Evolutionary conservation across 2,888 invertebrate species (phyloP).

Genomic region (Andrena hattorfiana): DNA sequence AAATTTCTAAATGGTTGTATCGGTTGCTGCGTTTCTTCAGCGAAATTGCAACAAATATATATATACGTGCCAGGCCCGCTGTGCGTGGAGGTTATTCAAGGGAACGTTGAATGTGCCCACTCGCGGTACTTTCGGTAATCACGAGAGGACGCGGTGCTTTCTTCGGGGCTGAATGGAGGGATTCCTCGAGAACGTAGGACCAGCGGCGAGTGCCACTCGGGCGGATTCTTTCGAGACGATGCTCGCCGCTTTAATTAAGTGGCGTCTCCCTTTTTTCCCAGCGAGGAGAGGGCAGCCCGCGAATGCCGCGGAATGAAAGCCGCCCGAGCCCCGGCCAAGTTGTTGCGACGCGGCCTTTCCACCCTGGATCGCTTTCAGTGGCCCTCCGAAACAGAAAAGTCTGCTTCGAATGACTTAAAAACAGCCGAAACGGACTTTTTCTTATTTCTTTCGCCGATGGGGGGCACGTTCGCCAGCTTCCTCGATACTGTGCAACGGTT

Average conservation of each 20-base stretch:
- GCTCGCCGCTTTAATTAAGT: constrained; percentile 71
- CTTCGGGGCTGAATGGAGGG: constrained; percentile 63
- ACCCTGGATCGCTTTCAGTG: not conserved
- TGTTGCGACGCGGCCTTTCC: constrained; percentile 51
- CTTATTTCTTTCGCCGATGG: not conserved
- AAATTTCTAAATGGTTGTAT: not conserved
- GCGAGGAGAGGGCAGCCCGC: constrained; percentile 28
- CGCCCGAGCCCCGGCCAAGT: constrained; percentile 51
- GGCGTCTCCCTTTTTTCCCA: constrained; percentile 63
- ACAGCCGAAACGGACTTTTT: constrained; percentile 7
- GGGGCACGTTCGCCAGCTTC: not conserved
- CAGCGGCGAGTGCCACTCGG: constrained; percentile 65
- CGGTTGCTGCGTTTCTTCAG: not conserved
- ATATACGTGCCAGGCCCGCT: not conserved
- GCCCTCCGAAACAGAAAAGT: constrained; percentile 4
- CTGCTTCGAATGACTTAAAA: constrained; percentile 27
- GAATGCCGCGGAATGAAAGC: constrained; percentile 56
- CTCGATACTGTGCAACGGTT: constrained; percentile 6
- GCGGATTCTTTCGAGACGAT: constrained; percentile 69
- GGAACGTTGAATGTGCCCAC: constrained; percentile 40
- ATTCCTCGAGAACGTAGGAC: constrained; percentile 55
- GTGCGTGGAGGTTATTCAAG: constrained; percentile 34
- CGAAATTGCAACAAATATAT: constrained; percentile 22
- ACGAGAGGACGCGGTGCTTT: constrained; percentile 55
- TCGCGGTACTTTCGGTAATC: constrained; percentile 44